These are phyloP conservation scores for Tetraneura akinire DNA, from an alignment of 1,140 invertebrate species.

Conservation along the genomic window DNA sequence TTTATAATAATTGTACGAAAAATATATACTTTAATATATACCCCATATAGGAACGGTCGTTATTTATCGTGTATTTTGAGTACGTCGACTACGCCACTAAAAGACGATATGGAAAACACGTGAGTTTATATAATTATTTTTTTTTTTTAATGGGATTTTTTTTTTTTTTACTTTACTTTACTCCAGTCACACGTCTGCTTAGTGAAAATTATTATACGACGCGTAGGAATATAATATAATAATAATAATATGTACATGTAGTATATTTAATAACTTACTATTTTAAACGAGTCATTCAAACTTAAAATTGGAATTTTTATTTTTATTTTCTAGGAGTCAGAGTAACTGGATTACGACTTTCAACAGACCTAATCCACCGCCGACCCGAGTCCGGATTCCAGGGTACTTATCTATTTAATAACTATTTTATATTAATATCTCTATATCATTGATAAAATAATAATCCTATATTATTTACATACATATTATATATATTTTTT, in stretches of 20 bases:
- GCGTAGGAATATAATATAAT: too few species aligned
- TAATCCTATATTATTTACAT: too few species aligned
- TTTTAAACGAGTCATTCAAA: constrained; percentile 21
- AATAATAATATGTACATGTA: too few species aligned
- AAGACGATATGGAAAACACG: constrained; percentile 49
- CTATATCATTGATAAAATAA: too few species aligned
- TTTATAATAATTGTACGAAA: too few species aligned
- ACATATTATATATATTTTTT: too few species aligned
- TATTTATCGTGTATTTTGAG: constrained; percentile 29
- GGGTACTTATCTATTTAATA: constrained; percentile 1
- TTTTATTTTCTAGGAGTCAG: constrained; percentile 27
- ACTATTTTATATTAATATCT: constrained; percentile 22
- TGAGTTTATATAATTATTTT: constrained; percentile 15
- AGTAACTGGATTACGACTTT: constrained; percentile 47
- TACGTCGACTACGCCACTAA: constrained; percentile 21
- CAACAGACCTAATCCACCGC: constrained; percentile 19
- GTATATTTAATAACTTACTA: too few species aligned
- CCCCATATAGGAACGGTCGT: constrained; percentile 18
- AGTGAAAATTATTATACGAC: too few species aligned
- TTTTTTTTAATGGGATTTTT: too few species aligned
- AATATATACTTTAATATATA: background rate
- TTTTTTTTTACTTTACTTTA: too few species aligned
- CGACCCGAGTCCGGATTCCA: background rate
- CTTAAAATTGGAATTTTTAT: too few species aligned
- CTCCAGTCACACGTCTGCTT: too few species aligned